A percentile compares a stretch with the other conserved stretches of the same genome.
Evolutionary conservation across 2,113 vertebrate genomes (phyloP).

Genomic region (Aegithalos caudatus): DNA sequence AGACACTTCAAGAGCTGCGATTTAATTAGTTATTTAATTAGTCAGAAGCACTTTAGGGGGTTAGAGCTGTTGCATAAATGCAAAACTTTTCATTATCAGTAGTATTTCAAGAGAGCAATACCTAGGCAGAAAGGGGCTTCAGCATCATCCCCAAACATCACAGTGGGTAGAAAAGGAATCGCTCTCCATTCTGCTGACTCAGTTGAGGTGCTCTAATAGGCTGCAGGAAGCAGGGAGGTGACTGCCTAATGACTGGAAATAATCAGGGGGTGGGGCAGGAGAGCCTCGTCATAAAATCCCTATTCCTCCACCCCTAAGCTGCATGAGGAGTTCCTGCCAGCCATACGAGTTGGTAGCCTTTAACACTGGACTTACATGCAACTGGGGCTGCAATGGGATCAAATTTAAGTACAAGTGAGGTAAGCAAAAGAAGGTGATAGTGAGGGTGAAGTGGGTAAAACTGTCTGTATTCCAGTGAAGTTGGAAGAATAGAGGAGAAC

Average conservation of each 20-base stretch:
- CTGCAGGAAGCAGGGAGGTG: conserved; percentile 44
- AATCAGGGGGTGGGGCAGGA: conserved; percentile 25
- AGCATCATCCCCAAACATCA: neutral
- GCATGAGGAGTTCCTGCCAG: conserved; percentile 12
- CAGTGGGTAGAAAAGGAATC: neutral
- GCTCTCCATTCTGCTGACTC: conserved; percentile 7
- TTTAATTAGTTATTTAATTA: neutral
- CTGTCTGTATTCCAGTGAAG: neutral
- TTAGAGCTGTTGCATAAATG: neutral
- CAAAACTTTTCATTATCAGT: neutral
- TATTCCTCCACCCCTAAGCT: conserved; percentile 25
- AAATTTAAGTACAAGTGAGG: conserved; percentile 66
- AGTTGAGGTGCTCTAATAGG: conserved; percentile 6
- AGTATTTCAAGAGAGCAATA: neutral
- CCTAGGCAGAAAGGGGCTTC: neutral
- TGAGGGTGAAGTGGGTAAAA: neutral
- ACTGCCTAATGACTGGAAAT: conserved; percentile 19
- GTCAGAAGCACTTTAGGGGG: neutral
- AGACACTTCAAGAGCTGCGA: neutral
- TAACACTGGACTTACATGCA: conserved; percentile 24
- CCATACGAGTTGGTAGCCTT: accelerated
- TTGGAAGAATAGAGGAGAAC: neutral
- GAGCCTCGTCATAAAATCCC: conserved; percentile 29
- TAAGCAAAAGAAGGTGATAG: neutral
- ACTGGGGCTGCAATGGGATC: conserved; percentile 52